These are phyloP conservation scores for Acheta domesticus DNA, from an alignment of 2,888 invertebrate species.

Conservation along the genomic window DNA sequence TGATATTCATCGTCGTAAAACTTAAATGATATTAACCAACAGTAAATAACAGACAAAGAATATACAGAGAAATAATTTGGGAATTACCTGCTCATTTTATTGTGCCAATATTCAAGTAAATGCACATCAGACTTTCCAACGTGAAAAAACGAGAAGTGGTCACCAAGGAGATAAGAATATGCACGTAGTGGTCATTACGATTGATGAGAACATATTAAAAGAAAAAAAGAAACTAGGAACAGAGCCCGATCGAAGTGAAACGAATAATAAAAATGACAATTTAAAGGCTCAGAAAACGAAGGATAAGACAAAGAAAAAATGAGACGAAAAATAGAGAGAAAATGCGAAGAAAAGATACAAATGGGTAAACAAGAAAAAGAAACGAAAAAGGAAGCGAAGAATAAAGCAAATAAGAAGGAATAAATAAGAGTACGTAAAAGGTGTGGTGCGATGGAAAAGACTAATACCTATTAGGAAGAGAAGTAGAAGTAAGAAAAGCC, in stretches of 20 bases:
- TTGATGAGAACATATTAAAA: not conserved
- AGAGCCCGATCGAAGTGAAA: not conserved
- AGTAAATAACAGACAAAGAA: no score
- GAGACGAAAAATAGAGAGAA: not conserved
- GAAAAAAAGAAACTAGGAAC: not conserved
- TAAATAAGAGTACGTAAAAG: not conserved
- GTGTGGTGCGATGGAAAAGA: not conserved
- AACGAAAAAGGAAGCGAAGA: not conserved
- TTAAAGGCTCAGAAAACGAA: not conserved
- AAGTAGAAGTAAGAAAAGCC: not conserved
- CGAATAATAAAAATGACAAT: not conserved
- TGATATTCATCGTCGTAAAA: no score
- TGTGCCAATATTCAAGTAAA: no score
- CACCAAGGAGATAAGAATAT: no score
- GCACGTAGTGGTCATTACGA: not conserved
- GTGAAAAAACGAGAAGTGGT: no score
- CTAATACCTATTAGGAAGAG: not conserved
- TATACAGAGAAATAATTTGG: no score
- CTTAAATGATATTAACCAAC: no score
- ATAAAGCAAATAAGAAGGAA: not conserved
- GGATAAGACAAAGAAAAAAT: not conserved
- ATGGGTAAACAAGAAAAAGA: not conserved
- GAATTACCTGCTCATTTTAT: no score
- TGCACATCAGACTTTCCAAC: no score
- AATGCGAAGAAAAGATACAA: not conserved